Base-by-base conservation (phyloP, 2,113 vertebrate species). In the Myiagra hebetior region DNA sequence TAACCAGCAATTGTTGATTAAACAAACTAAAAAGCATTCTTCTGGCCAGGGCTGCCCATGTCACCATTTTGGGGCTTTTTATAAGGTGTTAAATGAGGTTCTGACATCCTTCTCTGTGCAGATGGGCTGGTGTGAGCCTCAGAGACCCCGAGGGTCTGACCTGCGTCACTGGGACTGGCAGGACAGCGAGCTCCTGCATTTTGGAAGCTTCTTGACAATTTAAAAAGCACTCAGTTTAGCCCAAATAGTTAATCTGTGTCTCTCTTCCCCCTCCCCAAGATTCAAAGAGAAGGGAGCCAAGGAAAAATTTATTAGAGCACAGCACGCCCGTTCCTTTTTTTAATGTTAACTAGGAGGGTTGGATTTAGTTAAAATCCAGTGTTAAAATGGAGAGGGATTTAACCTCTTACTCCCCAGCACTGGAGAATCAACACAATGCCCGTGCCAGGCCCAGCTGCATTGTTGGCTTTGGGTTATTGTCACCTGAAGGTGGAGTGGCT, bases 201-300 rank as follows among this genome's bases (percentile, higher is more conserved):
- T 93, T 69, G 89, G 69, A 86, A 79, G 70, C 85, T 91, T 97
- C 96, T 37, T 77, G 85, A 80, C 33, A 59, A 93, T 64, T 93
- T 85, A 79, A 95, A 96, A 88, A 84, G 89, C 95, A 95, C 84
- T 88, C 69, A 94, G 86, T 85, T 86, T 83, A 87, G 91, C 91
- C 94, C 93, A 96, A 64, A 75, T 49, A 87, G 85, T 97, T 97
- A 79, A 96, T 97, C 24, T 82, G 15, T 44, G 15, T 80, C 19
- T 65, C 12, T 75, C 24, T 63, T 33, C 24, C 67, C 92, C 79
- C 63, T 67, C 24, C 28, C n/a, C 46, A 85, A 86, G 53, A 91
- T 42, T 97, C 94, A 96, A 97, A 98, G 93, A 88, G 50, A 90
- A 96, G 73, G 24, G 57, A 93, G 46, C 95, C 96, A 96, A 95